A percentile compares a stretch with the other conserved stretches of the same genome.
Conservation (phyloP, 2,113 vertebrate species). For the Marmota flaviventris region DNA sequence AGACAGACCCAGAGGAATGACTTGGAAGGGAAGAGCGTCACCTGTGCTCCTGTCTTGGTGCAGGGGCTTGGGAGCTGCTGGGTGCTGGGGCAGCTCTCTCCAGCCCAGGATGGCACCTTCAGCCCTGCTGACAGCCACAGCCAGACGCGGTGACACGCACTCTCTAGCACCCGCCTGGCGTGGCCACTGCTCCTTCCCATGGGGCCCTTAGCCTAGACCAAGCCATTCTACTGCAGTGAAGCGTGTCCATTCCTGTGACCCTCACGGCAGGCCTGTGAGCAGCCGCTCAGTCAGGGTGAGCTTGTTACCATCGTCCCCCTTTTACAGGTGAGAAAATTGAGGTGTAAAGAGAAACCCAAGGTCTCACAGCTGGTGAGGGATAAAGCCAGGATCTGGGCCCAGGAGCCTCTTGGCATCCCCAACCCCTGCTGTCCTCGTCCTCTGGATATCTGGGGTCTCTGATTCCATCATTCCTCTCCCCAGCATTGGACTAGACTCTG, state of each 20-base stretch:
- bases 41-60: accelerated
- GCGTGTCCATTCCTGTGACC: too few relatives aligned
- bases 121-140: not conserved
- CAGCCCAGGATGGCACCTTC: not conserved
- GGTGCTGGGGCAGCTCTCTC: not conserved
- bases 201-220: accelerated
- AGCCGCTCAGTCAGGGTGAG: accelerated
- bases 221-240: accelerated
- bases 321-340: slow-evolving; percentile 38
- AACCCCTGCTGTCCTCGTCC: not conserved
- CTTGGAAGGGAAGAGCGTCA: not conserved
- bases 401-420: too few relatives aligned
- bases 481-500: not conserved
- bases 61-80: not conserved
- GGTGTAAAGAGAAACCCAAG: not conserved
- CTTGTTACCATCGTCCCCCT: accelerated
- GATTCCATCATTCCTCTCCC: accelerated
- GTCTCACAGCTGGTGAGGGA: not conserved
- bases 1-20: not conserved
- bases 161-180: accelerated
- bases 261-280: not conserved
- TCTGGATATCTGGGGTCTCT: not conserved
- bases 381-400: not conserved
- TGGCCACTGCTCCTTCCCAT: accelerated
- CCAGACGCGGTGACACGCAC: accelerated